Evolutionary conservation across 2,888 invertebrate species (phyloP), one percentile per base, ranked within the genome.

Genomic region (Hemicrepidius hirtus): DNA sequence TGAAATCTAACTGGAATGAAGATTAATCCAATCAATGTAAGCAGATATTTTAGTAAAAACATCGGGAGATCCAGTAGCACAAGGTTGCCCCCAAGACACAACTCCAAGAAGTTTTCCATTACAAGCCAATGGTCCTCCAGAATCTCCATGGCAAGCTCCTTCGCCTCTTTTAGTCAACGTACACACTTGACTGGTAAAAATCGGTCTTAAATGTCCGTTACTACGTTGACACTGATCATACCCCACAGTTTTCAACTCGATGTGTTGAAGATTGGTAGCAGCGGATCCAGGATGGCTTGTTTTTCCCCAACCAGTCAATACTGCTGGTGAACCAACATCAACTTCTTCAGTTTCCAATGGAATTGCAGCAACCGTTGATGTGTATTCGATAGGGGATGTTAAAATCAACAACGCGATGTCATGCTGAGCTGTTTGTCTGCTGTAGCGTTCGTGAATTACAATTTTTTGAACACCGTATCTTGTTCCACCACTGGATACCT

Each of bases 111-210:
- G 81, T 0, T 73, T 79, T 44, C 79, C 81, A 0, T 79, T 82
- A 9, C 5, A 13, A 7, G 88, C 86, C 18, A 89, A 80, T 0
- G 89, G 89, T 1, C 89, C 89, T 0, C 90, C 90, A 16, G 89
- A 89, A 75, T 90, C 90, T 73, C 89, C 89, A 87, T 89, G 84
- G 24, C 24, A 24, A 24, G 24, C 24, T 24, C 24, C 24, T 24
- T 1, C 81, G 85, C 73, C 91, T 90, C 0, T 91, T 91, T 84
- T 88, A 32, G 90, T 91, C 13, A 90, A 83, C 0, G 91, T 90
- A 79, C 91, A 91, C 77, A 91, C 89, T 81, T 91, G 89, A 0
- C 85, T 3, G 3, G 2, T 5, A 5, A 3, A 5, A 3, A 24
- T 24, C 3, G 24, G 24, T 24, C 24, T 24, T 5, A 24, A 24